Conservation (phyloP, 1,140 invertebrate genomes). For the Steinernema khuongi region DNA sequence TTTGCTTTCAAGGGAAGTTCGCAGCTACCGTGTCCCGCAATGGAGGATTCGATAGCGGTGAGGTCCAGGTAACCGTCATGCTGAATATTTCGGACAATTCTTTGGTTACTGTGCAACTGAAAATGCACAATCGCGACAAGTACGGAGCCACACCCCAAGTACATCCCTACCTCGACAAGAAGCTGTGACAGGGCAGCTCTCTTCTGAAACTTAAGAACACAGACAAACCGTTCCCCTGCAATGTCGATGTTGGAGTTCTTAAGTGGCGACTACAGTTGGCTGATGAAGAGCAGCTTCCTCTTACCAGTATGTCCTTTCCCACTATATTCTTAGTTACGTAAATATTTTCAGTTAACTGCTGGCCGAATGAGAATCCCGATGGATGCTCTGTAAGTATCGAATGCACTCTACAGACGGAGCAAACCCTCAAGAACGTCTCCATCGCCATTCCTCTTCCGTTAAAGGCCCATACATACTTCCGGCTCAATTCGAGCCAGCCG, state of each 20-base stretch:
- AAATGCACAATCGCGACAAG: not conserved
- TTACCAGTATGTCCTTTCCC: slow-evolving; percentile 40
- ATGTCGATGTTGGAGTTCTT: slow-evolving; percentile 91
- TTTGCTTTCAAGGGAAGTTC: not conserved
- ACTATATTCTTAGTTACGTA: slow-evolving; percentile 3
- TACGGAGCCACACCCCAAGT: slow-evolving; percentile 42
- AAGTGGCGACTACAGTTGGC: slow-evolving; percentile 77
- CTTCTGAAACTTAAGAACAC: slow-evolving; percentile 78
- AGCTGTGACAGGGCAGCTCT: slow-evolving; percentile 72
- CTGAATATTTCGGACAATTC: not conserved
- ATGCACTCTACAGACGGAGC: slow-evolving; percentile 80
- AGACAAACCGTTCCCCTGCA: slow-evolving; percentile 81
- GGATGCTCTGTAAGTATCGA: slow-evolving; percentile 97
- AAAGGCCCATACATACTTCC: slow-evolving; percentile 59
- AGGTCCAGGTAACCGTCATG: not conserved
- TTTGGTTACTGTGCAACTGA: not conserved
- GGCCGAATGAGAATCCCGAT: slow-evolving; percentile 89
- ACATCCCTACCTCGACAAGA: slow-evolving; percentile 96
- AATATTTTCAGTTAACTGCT: slow-evolving; percentile 80
- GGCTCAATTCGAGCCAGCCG: too few species aligned
- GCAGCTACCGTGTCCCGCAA: not conserved
- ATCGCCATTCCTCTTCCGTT: slow-evolving; percentile 87
- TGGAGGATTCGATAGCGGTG: not conserved
- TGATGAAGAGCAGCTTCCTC: slow-evolving; percentile 48
- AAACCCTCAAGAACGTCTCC: slow-evolving; percentile 80